These are phyloP conservation scores for Rhamnusium bicolor DNA, from an alignment of 2,888 invertebrate species.

Conservation along the genomic window DNA sequence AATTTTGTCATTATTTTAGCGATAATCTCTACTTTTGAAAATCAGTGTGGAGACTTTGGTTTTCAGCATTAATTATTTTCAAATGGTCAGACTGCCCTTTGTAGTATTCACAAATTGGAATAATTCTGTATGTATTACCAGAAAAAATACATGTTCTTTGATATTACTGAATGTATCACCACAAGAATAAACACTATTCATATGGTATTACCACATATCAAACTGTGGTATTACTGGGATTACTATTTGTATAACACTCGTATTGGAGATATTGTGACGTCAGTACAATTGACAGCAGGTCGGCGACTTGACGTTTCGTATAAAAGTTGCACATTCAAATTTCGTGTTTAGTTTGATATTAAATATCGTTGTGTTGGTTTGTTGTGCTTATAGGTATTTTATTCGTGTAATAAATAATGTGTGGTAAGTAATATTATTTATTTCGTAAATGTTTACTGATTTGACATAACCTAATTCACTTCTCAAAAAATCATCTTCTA, in stretches of 20 bases:
- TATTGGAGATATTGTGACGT: background rate
- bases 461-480: constrained; percentile 20
- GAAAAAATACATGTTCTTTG: too few relatives aligned
- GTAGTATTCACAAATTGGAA: too few relatives aligned
- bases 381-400: constrained; percentile 23
- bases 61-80: too few relatives aligned
- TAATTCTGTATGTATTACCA: too few relatives aligned
- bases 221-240: too few relatives aligned
- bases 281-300: constrained; percentile 22
- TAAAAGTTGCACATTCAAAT: constrained; percentile 42
- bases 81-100: too few relatives aligned
- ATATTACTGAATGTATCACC: too few relatives aligned
- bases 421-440: constrained; percentile 16
- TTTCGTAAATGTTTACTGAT: background rate
- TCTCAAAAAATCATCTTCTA: background rate
- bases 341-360: constrained; percentile 38
- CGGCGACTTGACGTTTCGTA: constrained; percentile 31
- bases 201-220: too few relatives aligned
- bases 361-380: constrained; percentile 24
- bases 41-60: too few relatives aligned
- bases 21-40: too few relatives aligned
- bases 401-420: constrained; percentile 21
- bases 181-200: too few relatives aligned
- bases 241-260: background rate
- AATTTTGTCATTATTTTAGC: too few relatives aligned